Evolutionary conservation across 2,113 vertebrate genomes (phyloP).

Genomic region (Prunella fulvescens): DNA sequence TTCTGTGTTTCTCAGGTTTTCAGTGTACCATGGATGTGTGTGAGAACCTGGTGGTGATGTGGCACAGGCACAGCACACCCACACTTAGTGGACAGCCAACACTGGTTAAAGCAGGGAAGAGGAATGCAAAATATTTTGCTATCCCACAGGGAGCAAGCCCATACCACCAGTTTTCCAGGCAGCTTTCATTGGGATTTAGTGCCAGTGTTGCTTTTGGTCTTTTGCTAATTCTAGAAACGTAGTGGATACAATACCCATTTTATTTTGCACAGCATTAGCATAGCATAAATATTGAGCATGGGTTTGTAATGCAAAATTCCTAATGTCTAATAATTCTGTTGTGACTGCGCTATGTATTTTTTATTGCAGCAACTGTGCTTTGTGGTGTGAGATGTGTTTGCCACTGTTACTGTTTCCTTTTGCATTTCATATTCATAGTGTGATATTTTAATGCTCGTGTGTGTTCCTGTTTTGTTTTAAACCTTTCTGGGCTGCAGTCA

Average conservation of each 20-base stretch:
- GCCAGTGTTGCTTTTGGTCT: neutral
- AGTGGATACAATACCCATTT: neutral
- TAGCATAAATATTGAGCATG: neutral
- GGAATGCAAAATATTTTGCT: neutral
- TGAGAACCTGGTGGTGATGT: neutral
- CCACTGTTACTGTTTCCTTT: conserved; percentile 44
- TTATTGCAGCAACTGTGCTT: neutral
- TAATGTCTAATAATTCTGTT: conserved; percentile 23
- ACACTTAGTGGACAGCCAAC: neutral
- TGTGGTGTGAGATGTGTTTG: conserved; percentile 30
- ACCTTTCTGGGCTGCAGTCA: neutral
- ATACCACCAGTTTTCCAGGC: neutral
- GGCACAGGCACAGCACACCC: too few species aligned
- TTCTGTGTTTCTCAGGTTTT: neutral
- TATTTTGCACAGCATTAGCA: neutral
- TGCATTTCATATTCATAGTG: neutral
- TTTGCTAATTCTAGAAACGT: neutral
- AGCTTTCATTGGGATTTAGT: neutral
- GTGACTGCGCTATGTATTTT: conserved; percentile 26
- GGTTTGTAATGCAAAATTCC: conserved; percentile 4
- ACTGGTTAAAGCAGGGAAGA: neutral
- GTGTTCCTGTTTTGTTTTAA: neutral
- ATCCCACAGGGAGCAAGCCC: neutral
- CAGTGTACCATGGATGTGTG: rapidly evolving
- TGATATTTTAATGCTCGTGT: neutral